Evolutionary conservation across 2,113 vertebrate genomes (phyloP).

Genomic region (Ibidorhyncha struthersii): DNA sequence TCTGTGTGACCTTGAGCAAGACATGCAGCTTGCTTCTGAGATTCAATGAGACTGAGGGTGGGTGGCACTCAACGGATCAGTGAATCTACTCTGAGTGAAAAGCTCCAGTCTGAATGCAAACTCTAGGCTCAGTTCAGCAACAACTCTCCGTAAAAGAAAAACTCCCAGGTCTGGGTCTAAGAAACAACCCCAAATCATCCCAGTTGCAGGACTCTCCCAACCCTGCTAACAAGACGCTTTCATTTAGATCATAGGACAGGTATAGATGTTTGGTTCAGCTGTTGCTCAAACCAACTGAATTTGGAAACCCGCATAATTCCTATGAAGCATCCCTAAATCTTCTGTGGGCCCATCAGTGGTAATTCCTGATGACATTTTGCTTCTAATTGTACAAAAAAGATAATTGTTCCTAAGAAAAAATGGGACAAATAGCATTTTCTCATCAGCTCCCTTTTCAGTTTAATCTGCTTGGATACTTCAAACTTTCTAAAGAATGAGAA

Average conservation of each 20-base stretch:
- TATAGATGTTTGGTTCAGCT: not conserved
- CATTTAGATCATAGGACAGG: not conserved
- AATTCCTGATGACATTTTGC: not conserved
- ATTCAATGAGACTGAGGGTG: not conserved
- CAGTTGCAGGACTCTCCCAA: not conserved
- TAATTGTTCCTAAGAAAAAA: not conserved
- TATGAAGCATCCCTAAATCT: not conserved
- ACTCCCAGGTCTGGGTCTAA: not conserved
- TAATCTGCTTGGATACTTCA: constrained; percentile 6
- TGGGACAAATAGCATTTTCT: not conserved
- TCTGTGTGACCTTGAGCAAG: not conserved
- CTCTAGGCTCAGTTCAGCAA: not conserved
- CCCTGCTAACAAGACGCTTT: not conserved
- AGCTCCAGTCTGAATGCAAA: not conserved
- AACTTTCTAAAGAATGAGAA: constrained; percentile 4
- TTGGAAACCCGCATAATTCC: not conserved
- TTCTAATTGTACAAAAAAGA: not conserved
- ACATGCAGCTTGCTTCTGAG: not conserved
- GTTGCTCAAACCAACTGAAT: not conserved
- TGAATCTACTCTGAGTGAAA: not conserved
- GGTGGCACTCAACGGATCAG: not conserved
- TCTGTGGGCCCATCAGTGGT: not conserved
- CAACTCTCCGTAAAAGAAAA: not conserved
- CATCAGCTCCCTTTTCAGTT: not conserved
- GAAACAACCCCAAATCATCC: not conserved